Evolutionary conservation across 2,113 vertebrate genomes (phyloP).

Genomic region (Callipepla squamata): DNA sequence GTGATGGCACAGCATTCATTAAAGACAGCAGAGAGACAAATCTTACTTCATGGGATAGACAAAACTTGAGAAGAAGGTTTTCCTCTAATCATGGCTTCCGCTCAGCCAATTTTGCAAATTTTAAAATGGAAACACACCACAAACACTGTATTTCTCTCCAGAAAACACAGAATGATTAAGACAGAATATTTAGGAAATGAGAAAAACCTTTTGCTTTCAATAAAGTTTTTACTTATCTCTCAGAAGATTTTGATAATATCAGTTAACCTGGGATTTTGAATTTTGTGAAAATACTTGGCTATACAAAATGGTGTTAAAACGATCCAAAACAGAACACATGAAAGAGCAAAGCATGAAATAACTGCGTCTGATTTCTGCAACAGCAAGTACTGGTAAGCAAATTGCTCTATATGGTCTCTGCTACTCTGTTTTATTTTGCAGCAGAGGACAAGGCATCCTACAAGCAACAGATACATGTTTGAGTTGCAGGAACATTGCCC

Average conservation of each 20-base stretch:
- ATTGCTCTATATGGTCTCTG: accelerated
- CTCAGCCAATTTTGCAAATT: background rate
- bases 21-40: background rate
- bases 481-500: background rate
- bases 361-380: background rate
- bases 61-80: background rate
- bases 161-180: background rate
- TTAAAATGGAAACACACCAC: background rate
- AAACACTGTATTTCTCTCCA: background rate
- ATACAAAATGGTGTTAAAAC: background rate
- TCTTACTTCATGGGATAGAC: background rate
- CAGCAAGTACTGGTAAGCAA: background rate
- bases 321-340: background rate
- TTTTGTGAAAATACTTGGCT: background rate
- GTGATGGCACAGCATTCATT: accelerated
- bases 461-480: background rate
- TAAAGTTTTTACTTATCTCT: background rate
- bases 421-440: background rate
- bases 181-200: background rate
- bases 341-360: background rate
- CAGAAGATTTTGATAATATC: background rate
- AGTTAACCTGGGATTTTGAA: background rate
- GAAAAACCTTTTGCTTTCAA: background rate
- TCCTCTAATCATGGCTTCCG: background rate
- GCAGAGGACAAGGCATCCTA: background rate